Percentiles rank a stretch among this genome's conserved stretches.
These are phyloP conservation scores for Yponomeuta cagnagella DNA, from an alignment of 2,888 invertebrate species.

Conservation along the genomic window DNA sequence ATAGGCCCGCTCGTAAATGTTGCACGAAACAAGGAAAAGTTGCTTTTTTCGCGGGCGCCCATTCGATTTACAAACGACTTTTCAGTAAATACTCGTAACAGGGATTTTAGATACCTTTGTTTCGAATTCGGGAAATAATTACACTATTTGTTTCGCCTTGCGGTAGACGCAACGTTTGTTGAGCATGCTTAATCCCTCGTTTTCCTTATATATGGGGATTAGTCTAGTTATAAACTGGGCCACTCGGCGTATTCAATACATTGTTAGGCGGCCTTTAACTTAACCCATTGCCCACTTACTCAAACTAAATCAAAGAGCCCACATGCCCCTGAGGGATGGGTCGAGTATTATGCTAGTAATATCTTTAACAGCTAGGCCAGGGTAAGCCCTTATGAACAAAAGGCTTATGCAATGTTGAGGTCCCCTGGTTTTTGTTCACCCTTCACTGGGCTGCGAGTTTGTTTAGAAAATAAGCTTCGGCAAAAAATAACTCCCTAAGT, in stretches of 20 bases:
- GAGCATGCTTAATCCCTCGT: no score
- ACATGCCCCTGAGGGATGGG: neutral
- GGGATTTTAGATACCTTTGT: neutral
- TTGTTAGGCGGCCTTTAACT: neutral
- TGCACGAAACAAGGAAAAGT: no score
- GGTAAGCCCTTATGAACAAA: constrained; percentile 20
- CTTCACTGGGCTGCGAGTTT: constrained; percentile 18
- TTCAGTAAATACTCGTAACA: neutral
- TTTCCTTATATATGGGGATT: no score
- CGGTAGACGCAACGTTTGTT: neutral
- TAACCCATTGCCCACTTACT: neutral
- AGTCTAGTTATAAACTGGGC: no score
- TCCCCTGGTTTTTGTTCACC: constrained; percentile 33
- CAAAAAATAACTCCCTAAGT: constrained; percentile 21
- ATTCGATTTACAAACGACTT: neutral
- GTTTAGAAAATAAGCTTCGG: constrained; percentile 20
- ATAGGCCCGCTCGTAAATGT: no score
- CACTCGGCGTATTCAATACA: neutral
- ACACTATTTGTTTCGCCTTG: neutral
- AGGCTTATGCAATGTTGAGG: constrained; percentile 27
- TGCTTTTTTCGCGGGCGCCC: no score
- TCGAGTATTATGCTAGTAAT: neutral
- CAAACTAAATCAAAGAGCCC: neutral
- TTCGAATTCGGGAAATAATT: neutral
- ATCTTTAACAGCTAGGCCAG: constrained; percentile 14